Conservation (phyloP, 2,888 invertebrate species). For the Pandemis corylana region DNA sequence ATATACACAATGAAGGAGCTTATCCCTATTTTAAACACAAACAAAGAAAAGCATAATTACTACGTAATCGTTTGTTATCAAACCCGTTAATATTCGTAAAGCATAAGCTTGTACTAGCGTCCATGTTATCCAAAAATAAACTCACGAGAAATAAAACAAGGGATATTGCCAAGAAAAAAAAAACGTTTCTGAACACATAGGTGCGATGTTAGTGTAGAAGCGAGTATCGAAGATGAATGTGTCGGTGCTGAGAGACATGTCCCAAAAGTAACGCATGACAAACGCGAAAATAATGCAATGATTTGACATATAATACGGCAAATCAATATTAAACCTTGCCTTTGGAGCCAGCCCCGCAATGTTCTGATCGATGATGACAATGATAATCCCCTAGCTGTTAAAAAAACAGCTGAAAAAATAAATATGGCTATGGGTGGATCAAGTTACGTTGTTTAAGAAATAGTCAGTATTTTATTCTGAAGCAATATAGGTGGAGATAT, state of each 20-base stretch:
- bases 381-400: too few species aligned
- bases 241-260: conserved; percentile 55
- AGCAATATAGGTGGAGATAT: background rate
- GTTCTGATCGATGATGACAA: too few species aligned
- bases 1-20: background rate
- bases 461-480: background rate
- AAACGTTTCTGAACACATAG: conserved; percentile 51
- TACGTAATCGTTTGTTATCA: conserved; percentile 38
- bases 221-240: conserved; percentile 47
- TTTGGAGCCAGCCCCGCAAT: too few species aligned
- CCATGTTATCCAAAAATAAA: conserved; percentile 66
- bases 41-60: conserved; percentile 31
- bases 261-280: conserved; percentile 55
- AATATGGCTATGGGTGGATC: too few species aligned
- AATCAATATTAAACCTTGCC: too few species aligned
- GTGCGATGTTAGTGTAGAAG: conserved; percentile 41
- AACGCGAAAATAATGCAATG: conserved; percentile 46
- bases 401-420: too few species aligned
- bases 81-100: conserved; percentile 42
- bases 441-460: too few species aligned
- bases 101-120: conserved; percentile 58
- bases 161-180: conserved; percentile 74
- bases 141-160: conserved; percentile 64
- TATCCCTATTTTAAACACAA: conserved; percentile 27
- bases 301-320: background rate